Conservation (phyloP, 2,888 invertebrate species). For the Parthenolecanium corni region DNA sequence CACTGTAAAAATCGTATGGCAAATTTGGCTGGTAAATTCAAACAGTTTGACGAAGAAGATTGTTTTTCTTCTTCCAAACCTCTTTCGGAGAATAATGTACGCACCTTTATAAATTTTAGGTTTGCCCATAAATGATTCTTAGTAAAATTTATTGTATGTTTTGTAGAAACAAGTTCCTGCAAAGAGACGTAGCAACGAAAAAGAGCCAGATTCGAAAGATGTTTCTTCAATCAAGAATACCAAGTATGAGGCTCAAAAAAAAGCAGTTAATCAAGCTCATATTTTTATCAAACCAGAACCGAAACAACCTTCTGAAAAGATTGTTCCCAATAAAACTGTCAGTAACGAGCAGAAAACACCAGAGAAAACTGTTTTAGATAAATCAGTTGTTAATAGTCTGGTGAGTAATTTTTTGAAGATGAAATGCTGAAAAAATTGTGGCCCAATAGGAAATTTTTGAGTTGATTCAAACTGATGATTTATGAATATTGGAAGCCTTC, state of each 20-base stretch:
- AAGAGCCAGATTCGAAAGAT: not conserved
- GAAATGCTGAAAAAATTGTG: not conserved
- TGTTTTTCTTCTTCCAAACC: not conserved
- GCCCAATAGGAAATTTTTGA: too few species aligned
- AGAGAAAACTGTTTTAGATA: not conserved
- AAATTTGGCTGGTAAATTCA: slow-evolving; percentile 17
- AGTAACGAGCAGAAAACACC: not conserved
- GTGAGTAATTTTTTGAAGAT: not conserved
- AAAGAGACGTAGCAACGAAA: slow-evolving; percentile 4
- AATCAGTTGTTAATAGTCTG: slow-evolving; percentile 7
- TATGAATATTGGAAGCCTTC: too few species aligned
- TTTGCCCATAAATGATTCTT: not conserved
- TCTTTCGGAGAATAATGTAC: not conserved
- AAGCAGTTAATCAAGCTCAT: too few species aligned
- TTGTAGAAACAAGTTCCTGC: slow-evolving; percentile 1
- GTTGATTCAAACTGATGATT: too few species aligned
- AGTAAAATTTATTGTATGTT: not conserved
- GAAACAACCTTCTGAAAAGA: too few species aligned
- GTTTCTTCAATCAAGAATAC: not conserved
- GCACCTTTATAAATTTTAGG: not conserved
- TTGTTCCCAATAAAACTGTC: too few species aligned
- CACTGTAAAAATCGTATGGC: slow-evolving; percentile 12
- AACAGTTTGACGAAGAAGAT: slow-evolving; percentile 18
- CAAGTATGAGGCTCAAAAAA: too few species aligned
- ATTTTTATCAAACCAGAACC: too few species aligned